Evolutionary conservation across 1,140 invertebrate species (phyloP).

Genomic region (Drosophila ananassae): DNA sequence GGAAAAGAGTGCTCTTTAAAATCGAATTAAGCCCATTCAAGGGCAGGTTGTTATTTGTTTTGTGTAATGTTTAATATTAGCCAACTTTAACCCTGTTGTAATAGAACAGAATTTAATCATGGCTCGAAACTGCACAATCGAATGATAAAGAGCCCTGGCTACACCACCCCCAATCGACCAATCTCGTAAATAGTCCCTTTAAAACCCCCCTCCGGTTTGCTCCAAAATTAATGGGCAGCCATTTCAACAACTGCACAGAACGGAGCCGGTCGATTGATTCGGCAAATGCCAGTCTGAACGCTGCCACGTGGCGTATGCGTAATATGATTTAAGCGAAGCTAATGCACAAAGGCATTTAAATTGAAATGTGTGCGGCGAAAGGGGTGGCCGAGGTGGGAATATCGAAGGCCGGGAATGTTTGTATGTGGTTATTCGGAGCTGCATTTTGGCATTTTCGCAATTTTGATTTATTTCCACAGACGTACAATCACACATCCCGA

Average conservation of each 20-base stretch:
- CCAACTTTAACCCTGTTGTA: background rate
- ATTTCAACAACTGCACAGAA: constrained; percentile 49
- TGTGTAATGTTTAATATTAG: background rate
- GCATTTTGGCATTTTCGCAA: constrained; percentile 70
- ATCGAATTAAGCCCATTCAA: no score
- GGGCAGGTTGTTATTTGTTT: background rate
- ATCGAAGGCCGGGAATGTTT: constrained; percentile 3
- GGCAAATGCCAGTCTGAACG: constrained; percentile 33
- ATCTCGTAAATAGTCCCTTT: background rate
- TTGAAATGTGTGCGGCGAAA: constrained; percentile 57
- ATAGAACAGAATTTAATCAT: background rate
- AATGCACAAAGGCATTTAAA: constrained; percentile 81
- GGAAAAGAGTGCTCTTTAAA: no score
- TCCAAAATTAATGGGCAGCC: constrained; percentile 69
- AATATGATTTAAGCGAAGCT: constrained; percentile 77
- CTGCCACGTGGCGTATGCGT: constrained; percentile 67
- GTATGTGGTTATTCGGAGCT: constrained; percentile 35
- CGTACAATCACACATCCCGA: constrained; percentile 7
- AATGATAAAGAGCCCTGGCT: constrained; percentile 27
- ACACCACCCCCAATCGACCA: background rate
- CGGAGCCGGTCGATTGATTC: constrained; percentile 43
- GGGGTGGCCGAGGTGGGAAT: background rate
- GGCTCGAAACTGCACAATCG: constrained; percentile 13
- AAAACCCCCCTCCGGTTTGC: constrained; percentile 19
- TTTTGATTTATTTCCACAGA: constrained; percentile 71